Evolutionary conservation across 2,113 vertebrate species (phyloP).

Genomic region (Oncorhynchus nerka): DNA sequence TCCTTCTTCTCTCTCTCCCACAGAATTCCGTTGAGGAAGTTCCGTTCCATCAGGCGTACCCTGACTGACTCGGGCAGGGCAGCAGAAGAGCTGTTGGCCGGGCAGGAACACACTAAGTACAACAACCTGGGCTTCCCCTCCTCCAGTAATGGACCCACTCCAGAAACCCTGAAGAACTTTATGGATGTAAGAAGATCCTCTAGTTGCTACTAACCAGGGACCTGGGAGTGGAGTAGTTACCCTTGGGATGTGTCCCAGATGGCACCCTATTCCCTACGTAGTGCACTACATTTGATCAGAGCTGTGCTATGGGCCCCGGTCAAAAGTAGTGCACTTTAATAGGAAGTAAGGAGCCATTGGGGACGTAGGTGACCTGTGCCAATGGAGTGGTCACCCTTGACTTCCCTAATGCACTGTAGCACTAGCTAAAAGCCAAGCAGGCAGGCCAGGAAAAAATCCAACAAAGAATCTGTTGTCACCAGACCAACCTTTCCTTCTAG

Average conservation of each 20-base stretch:
- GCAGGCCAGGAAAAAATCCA: neutral
- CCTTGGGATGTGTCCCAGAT: too few species aligned
- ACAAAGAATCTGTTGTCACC: constrained; percentile 41
- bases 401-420: constrained; percentile 5
- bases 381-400: neutral
- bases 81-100: constrained; percentile 67
- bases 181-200: constrained; percentile 79
- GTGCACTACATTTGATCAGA: too few species aligned
- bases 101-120: constrained; percentile 66
- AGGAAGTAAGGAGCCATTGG: too few species aligned
- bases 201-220: neutral
- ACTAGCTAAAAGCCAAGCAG: constrained; percentile 3
- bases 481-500: constrained; percentile 12
- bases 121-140: constrained; percentile 72
- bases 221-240: neutral
- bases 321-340: too few species aligned
- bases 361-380: neutral
- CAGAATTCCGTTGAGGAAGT: constrained; percentile 86
- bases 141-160: constrained; percentile 69
- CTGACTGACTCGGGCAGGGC: constrained; percentile 72
- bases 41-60: constrained; percentile 80
- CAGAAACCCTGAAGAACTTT: constrained; percentile 87
- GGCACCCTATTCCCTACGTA: neutral
- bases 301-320: too few species aligned
- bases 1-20: neutral